Evolutionary conservation across 1,140 invertebrate genomes (phyloP), one percentile per base, ranked within the genome.

Genomic region (Delia radicum): DNA sequence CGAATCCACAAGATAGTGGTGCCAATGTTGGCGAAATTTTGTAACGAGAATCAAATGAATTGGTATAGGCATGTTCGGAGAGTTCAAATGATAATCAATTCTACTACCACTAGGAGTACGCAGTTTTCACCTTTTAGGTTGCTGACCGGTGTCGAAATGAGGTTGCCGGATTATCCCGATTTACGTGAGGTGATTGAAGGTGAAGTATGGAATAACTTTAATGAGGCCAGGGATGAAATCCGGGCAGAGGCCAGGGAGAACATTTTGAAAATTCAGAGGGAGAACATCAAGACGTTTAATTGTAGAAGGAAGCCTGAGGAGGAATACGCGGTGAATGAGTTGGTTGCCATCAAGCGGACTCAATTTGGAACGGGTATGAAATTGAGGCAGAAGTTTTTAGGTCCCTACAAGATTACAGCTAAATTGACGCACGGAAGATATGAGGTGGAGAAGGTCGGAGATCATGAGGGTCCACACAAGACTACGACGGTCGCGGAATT

Each of bases 291-390:
- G n/a, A 77, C 67, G 6, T 87, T 76, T 65, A 82, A 86, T 74
- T 77, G 77, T 72, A 80, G 78, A 61, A 77, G 84, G 48, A 81
- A 80, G 26, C 21, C 48, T 73, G 74, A 76, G 31, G 76, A 13
- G 10, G 46, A 71, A 26, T 87, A 86, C 73, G 74, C 79, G n/a
- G 72, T 78, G 21, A 80, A 81, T 27, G 84, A 87, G 73, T 37
- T 84, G 65, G 84, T 87, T 8, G 85, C 83, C 21, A 87, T 87
- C 12, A 82, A 85, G 73, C 71, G 83, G 61, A 86, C 86, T 0
- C 85, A 87, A 48, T 81, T 81, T 76, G 78, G 77, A 2, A 48
- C 77, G 26, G 84, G 82, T 7, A 24, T 80, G 10, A 87, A 87
- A 48, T 21, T 86, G 12, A 71, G 76, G 33, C 73, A 72, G 8